phyloP scores from a whole-genome alignment of 2,797 vertebrate genomes.

The Schizopygopsis malacanthus region DNA sequence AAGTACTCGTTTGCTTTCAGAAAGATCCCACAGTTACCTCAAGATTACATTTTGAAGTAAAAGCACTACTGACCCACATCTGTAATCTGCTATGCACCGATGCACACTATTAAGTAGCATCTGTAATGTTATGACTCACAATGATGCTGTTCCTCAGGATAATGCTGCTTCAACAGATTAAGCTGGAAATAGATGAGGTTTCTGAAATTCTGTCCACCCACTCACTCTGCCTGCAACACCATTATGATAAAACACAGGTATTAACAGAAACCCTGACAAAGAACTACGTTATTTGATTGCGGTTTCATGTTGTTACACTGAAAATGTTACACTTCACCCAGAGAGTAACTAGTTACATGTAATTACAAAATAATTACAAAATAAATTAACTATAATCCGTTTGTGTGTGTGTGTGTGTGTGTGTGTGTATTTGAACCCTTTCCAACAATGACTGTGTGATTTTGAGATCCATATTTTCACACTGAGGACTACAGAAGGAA shows the following conservation, averaged over 20 bases:
- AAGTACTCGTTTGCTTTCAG: neutral
- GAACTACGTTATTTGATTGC: neutral
- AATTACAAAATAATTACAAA: neutral
- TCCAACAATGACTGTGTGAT: neutral
- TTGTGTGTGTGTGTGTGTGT: no score
- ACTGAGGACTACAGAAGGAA: no score
- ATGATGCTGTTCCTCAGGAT: neutral
- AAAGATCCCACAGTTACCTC: neutral
- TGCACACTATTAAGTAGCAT: conserved; percentile 2
- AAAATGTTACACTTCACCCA: neutral
- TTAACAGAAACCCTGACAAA: no score
- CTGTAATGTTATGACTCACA: neutral
- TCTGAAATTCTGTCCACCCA: neutral
- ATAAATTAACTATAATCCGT: neutral
- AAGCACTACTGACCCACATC: conserved; percentile 8
- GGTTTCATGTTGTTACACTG: neutral
- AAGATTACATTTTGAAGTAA: neutral
- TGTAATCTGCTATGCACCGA: neutral
- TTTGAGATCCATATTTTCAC: neutral
- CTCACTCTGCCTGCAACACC: no score
- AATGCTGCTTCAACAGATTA: neutral
- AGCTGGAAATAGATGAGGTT: neutral
- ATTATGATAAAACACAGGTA: no score
- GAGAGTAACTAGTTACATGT: neutral
- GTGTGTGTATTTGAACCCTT: neutral